Percentiles rank a stretch among this genome's conserved stretches.
Conservation (phyloP, 2,113 vertebrate species). For the Platysternon megacephalum region DNA sequence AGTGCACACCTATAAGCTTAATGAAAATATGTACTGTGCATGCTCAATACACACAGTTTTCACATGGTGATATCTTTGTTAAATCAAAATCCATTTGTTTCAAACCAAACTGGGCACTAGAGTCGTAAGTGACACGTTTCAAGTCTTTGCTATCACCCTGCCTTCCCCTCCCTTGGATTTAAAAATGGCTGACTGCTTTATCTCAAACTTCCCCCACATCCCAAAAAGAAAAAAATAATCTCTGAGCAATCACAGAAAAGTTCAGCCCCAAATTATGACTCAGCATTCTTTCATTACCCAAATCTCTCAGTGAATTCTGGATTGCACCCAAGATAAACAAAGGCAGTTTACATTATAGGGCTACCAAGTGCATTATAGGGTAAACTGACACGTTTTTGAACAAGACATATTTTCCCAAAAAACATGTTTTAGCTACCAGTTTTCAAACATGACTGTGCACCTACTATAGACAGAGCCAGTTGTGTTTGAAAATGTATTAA, state of each 20-base stretch:
- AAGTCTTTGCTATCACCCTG: not conserved
- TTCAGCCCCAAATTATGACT: not conserved
- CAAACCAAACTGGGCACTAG: not conserved
- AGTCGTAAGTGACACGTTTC: not conserved
- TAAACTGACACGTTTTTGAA: too few species aligned
- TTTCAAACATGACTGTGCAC: not conserved
- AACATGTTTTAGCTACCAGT: not conserved
- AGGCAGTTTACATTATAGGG: not conserved
- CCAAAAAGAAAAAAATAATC: not conserved
- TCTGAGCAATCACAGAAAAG: not conserved
- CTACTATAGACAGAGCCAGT: not conserved
- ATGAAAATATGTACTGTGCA: not conserved
- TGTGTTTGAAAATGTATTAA: not conserved
- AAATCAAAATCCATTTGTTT: not conserved
- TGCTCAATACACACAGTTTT: not conserved
- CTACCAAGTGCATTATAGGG: not conserved
- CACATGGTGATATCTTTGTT: not conserved
- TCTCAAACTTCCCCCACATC: accelerated
- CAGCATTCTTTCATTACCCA: not conserved
- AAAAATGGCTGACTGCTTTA: accelerated
- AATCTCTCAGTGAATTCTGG: not conserved
- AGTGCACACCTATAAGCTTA: not conserved
- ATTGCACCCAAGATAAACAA: not conserved
- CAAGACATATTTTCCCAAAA: too few species aligned
- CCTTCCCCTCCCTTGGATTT: not conserved